Conservation (phyloP, 2,113 vertebrate species). For the Elephantulus edwardii region DNA sequence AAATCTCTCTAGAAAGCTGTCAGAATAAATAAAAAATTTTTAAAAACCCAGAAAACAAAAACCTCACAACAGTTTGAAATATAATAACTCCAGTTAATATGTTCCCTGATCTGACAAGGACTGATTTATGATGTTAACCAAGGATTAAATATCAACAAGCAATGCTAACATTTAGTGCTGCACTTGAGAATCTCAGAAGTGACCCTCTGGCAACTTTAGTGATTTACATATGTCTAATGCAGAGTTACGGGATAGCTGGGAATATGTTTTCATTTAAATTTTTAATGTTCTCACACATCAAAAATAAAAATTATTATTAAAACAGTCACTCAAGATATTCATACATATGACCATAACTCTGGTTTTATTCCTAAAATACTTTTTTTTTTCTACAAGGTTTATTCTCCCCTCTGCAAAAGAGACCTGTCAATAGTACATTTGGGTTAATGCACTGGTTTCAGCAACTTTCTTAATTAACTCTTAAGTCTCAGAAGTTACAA, state of each 20-base stretch:
- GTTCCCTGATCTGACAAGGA: conserved; percentile 72
- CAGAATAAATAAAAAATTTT: conserved; percentile 76
- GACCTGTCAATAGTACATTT: neutral
- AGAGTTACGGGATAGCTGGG: neutral
- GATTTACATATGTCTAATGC: conserved; percentile 49
- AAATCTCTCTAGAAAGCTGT: conserved; percentile 67
- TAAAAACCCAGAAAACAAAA: too few relatives aligned
- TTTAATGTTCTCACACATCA: conserved; percentile 64
- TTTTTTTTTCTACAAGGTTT: neutral
- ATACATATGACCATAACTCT: conserved; percentile 1
- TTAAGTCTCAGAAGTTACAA: neutral
- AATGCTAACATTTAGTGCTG: conserved; percentile 61
- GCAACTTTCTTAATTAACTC: conserved; percentile 22
- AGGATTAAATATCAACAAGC: conserved; percentile 69
- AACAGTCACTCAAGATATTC: conserved; percentile 56
- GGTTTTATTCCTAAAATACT: neutral
- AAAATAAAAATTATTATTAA: conserved; percentile 50
- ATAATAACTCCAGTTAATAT: conserved; percentile 79
- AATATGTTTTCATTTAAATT: conserved; percentile 67
- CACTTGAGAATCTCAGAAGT: conserved; percentile 52
- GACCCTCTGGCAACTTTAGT: conserved; percentile 47
- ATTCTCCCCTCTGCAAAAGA: neutral
- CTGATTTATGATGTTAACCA: conserved; percentile 69
- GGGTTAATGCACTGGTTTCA: neutral
- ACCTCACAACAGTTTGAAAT: conserved; percentile 67